Evolutionary conservation across 2,797 vertebrate genomes (phyloP).

Genomic region (Setipinna tenuifilis): DNA sequence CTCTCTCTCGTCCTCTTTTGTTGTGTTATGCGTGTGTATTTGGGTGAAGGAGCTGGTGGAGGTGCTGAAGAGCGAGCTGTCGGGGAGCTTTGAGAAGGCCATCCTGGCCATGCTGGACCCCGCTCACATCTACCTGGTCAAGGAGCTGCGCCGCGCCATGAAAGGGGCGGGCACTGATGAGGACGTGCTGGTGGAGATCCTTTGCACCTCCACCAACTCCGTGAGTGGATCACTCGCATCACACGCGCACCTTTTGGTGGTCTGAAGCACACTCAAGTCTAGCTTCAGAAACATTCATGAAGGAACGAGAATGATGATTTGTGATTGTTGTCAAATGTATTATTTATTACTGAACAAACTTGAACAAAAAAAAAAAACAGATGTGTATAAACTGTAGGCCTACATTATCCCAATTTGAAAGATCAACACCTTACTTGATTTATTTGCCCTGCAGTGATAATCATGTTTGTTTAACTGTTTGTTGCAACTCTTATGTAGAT

Average conservation of each 20-base stretch:
- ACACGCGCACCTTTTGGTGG: neutral
- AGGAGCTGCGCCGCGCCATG: conserved; percentile 82
- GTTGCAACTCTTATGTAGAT: neutral
- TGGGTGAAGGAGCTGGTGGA: conserved; percentile 74
- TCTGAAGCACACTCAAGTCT: too few relatives aligned
- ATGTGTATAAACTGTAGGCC: too few relatives aligned
- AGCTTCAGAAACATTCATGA: too few relatives aligned
- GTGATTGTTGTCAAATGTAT: too few relatives aligned
- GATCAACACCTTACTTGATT: too few relatives aligned
- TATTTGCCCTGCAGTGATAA: too few relatives aligned
- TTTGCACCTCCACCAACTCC: conserved; percentile 75
- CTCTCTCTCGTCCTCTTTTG: neutral
- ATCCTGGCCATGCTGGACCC: conserved; percentile 79
- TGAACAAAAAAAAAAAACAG: too few relatives aligned
- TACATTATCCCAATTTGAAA: too few relatives aligned
- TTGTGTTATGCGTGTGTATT: neutral
- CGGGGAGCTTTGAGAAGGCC: conserved; percentile 79
- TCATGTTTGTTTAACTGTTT: too few relatives aligned
- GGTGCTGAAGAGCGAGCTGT: conserved; percentile 74
- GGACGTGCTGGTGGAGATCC: conserved; percentile 79
- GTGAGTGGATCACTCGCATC: conserved; percentile 55
- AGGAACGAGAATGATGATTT: too few relatives aligned
- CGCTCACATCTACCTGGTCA: conserved; percentile 73
- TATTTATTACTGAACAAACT: too few relatives aligned
- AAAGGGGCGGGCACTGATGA: conserved; percentile 80